Percentiles rank a stretch among this genome's conserved stretches.
phyloP scores from a whole-genome alignment of 2,113 vertebrate species.

The Trogon melanurus region DNA sequence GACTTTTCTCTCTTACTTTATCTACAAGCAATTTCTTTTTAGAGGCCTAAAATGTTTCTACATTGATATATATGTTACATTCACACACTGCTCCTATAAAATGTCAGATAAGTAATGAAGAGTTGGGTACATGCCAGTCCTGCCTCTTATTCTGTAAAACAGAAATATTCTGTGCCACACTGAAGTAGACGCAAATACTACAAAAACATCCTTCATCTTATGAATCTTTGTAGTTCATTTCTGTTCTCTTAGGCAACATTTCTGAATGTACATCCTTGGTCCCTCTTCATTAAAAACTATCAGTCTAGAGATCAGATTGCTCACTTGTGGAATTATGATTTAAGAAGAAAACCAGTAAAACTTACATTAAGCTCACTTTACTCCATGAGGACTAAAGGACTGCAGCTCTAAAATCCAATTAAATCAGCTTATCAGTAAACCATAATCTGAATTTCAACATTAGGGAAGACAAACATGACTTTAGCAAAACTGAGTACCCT shows the following conservation, averaged over 20 bases:
- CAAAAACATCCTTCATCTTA: not conserved
- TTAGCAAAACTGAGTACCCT: not conserved
- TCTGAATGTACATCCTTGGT: not conserved
- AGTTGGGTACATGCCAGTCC: not conserved
- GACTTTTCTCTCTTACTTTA: not conserved
- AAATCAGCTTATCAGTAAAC: not conserved
- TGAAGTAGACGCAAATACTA: not conserved
- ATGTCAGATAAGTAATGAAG: conserved; percentile 36
- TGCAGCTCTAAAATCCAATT: not conserved
- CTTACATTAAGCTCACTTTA: not conserved
- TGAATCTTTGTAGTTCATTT: not conserved
- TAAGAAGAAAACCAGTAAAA: not conserved
- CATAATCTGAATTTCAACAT: not conserved
- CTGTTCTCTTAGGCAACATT: not conserved
- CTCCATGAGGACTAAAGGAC: not conserved
- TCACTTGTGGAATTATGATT: not conserved
- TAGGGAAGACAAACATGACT: not conserved
- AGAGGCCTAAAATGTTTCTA: not conserved
- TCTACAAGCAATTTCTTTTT: not conserved
- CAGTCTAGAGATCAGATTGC: not conserved
- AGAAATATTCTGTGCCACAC: not conserved
- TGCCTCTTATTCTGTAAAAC: not conserved
- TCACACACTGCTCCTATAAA: not conserved
- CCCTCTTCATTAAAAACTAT: not conserved
- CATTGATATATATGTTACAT: not conserved